Conservation (phyloP, 2,888 invertebrate species). For the Ophion slaviceki region DNA sequence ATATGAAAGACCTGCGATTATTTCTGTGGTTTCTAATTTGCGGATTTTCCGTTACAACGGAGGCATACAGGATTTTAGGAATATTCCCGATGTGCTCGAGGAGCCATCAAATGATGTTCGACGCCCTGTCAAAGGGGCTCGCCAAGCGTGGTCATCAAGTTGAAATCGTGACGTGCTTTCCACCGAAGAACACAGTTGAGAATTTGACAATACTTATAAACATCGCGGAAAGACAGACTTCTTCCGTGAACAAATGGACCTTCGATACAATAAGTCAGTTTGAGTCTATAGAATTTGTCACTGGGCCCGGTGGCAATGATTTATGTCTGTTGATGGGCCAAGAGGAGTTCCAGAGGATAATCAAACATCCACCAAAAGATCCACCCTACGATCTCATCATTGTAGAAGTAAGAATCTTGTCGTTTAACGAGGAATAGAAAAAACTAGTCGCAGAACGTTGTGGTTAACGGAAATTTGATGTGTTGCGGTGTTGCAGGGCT, state of each 20-base stretch:
- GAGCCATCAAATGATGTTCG: conserved; percentile 84
- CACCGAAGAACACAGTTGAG: conserved; percentile 59
- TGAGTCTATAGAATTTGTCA: conserved; percentile 64
- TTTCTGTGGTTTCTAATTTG: neutral
- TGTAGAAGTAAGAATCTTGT: conserved; percentile 65
- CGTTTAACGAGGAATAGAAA: neutral
- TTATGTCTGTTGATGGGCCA: conserved; percentile 68
- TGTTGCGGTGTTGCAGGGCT: conserved; percentile 55
- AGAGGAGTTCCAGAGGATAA: conserved; percentile 67
- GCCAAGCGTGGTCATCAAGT: conserved; percentile 83
- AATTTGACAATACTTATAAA: conserved; percentile 67
- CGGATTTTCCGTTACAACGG: neutral
- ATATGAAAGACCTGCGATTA: conserved; percentile 38
- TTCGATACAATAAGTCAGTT: conserved; percentile 54
- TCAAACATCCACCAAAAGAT: conserved; percentile 71
- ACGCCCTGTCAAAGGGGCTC: conserved; percentile 82
- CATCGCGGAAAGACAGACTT: conserved; percentile 51
- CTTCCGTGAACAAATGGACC: conserved; percentile 60
- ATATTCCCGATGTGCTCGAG: conserved; percentile 83
- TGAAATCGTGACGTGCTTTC: conserved; percentile 73
- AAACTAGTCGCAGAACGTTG: neutral
- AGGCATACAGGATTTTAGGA: conserved; percentile 81
- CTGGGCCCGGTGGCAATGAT: conserved; percentile 59
- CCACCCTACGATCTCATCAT: conserved; percentile 72
- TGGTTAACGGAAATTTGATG: neutral